phyloP scores from a whole-genome alignment of 2,888 invertebrate genomes.

The Nysson spinosus region DNA sequence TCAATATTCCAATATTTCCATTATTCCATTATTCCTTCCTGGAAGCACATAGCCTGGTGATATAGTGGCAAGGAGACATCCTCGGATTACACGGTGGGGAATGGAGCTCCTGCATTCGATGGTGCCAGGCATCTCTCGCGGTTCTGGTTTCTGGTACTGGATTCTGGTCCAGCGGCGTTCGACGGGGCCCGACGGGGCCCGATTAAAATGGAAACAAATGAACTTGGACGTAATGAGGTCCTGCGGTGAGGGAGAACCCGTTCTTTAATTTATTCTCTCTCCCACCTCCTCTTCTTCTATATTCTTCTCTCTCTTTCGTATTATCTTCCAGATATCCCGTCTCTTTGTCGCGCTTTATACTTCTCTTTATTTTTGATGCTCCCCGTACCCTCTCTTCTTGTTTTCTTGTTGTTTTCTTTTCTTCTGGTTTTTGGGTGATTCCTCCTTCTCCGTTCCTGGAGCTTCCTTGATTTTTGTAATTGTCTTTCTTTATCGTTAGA shows the following conservation, averaged over 20 bases:
- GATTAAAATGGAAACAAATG: conserved; percentile 75
- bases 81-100: conserved; percentile 23
- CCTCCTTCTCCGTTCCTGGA: not conserved
- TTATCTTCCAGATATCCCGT: not conserved
- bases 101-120: conserved; percentile 45
- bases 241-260: conserved; percentile 70
- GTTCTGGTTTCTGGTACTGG: conserved; percentile 63
- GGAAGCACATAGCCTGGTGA: conserved; percentile 2
- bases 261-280: conserved; percentile 74
- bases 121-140: conserved; percentile 43
- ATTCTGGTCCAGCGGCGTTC: conserved; percentile 54
- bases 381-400: not conserved
- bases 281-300: conserved; percentile 22
- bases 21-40: too few relatives aligned
- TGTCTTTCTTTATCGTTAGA: too few relatives aligned
- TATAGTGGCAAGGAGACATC: conserved; percentile 11
- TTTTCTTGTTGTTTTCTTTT: not conserved
- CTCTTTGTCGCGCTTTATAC: too few relatives aligned
- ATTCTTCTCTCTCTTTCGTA: not conserved
- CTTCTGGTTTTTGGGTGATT: not conserved
- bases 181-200: conserved; percentile 55
- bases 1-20: too few relatives aligned
- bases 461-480: too few relatives aligned
- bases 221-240: conserved; percentile 72
- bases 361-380: not conserved